Conservation (phyloP, 2,888 invertebrate species). For the Rhabditoides inermis region DNA sequence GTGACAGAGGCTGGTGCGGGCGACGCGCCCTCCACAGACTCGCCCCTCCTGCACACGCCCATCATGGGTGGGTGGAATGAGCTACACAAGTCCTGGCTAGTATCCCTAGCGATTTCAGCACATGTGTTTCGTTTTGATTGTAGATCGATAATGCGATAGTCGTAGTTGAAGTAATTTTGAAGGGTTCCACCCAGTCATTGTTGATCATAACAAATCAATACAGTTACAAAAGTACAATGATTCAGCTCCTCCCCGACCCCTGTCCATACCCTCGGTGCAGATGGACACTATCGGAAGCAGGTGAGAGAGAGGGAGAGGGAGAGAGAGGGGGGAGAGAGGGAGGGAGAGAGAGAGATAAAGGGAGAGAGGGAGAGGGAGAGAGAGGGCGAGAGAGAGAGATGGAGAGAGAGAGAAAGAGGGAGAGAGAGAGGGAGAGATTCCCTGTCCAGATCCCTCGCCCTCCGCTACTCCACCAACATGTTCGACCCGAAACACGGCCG, state of each 20-base stretch:
- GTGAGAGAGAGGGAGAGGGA: too few species aligned
- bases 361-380: too few species aligned
- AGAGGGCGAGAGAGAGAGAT: too few species aligned
- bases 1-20: conserved; percentile 48
- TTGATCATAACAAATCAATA: background rate
- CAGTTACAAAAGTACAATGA: background rate
- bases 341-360: too few species aligned
- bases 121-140: too few species aligned
- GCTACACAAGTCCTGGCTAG: background rate
- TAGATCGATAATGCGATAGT: too few species aligned
- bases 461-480: conserved; percentile 19
- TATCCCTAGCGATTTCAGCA: too few species aligned
- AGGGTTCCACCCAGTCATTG: too few species aligned
- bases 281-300: conserved; percentile 20
- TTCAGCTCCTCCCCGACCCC: conserved; percentile 42
- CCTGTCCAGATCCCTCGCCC: conserved; percentile 14
- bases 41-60: conserved; percentile 33
- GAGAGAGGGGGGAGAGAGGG: too few species aligned
- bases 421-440: too few species aligned
- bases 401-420: too few species aligned
- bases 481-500: conserved; percentile 31
- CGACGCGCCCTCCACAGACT: conserved; percentile 21
- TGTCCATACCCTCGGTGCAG: conserved; percentile 16
- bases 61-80: conserved; percentile 21
- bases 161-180: too few species aligned